Evolutionary conservation across 2,113 vertebrate species (phyloP).

Genomic region (Labrus mixtus): DNA sequence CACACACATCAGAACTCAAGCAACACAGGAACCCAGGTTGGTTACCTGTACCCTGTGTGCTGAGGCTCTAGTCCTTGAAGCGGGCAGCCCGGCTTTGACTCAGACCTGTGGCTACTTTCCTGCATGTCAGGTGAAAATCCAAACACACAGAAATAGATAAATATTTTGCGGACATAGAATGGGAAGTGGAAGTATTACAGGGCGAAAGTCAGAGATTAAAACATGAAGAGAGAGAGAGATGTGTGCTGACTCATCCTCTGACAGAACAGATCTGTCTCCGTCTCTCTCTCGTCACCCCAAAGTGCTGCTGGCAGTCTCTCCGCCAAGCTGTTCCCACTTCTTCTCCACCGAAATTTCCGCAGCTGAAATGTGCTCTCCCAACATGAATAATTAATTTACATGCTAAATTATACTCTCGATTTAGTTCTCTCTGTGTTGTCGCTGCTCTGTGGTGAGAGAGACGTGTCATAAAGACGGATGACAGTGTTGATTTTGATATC

Average conservation of each 20-base stretch:
- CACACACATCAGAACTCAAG: too few species aligned
- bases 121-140: neutral
- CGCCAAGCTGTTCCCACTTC: slow-evolving; percentile 70
- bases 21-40: too few species aligned
- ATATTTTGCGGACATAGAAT: neutral
- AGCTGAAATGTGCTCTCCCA: slow-evolving; percentile 41
- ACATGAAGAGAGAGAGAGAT: slow-evolving; percentile 15
- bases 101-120: too few species aligned
- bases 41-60: too few species aligned
- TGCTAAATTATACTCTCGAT: slow-evolving; percentile 25
- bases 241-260: slow-evolving; percentile 71
- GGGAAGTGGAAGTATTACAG: neutral
- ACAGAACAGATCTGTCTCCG: slow-evolving; percentile 56
- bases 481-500: neutral
- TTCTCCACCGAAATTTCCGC: slow-evolving; percentile 50
- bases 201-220: neutral
- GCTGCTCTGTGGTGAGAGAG: neutral
- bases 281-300: slow-evolving; percentile 56
- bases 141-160: neutral
- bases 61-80: too few species aligned
- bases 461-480: slow-evolving; percentile 1
- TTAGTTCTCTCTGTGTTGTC: slow-evolving; percentile 14
- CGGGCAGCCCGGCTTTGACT: too few species aligned
- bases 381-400: slow-evolving; percentile 52
- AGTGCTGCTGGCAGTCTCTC: slow-evolving; percentile 66